Percentiles rank a stretch among this genome's conserved stretches.
Conservation (phyloP, 2,797 vertebrate genomes). For the Lepilemur ruficaudatus region DNA sequence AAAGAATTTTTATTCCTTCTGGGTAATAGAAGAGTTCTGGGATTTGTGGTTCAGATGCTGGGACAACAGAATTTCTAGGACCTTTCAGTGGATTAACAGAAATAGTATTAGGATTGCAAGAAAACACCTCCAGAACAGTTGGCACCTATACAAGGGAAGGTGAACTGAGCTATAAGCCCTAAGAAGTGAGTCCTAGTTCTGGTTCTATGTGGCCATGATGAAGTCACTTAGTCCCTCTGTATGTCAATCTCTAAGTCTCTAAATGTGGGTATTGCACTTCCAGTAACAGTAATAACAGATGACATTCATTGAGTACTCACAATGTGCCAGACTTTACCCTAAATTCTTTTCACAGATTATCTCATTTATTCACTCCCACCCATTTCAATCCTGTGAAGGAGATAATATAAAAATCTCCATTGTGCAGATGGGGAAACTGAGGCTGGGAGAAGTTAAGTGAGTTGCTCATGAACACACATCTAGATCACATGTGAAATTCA, state of each 20-base stretch:
- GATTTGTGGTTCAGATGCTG: background rate
- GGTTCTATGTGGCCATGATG: background rate
- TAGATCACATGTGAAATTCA: background rate
- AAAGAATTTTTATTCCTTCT: slow-evolving; percentile 3
- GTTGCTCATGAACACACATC: background rate
- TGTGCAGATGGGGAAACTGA: background rate
- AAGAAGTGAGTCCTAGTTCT: background rate
- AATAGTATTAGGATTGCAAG: background rate
- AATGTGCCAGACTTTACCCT: background rate
- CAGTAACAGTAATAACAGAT: background rate
- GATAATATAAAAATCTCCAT: background rate
- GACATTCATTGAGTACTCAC: background rate
- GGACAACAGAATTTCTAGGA: background rate
- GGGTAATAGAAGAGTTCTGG: background rate
- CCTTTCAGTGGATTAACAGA: background rate
- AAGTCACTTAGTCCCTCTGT: background rate
- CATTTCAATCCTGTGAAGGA: background rate
- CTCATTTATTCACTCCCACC: background rate
- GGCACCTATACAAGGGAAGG: background rate
- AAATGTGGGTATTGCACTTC: background rate
- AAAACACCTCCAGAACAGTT: background rate
- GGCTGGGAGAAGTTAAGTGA: background rate
- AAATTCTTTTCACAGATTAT: background rate
- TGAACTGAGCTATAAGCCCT: background rate
- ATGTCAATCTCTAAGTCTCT: background rate